Percentiles rank a stretch among this genome's conserved stretches.
These are phyloP conservation scores for Achlya flavicornis DNA, from an alignment of 2,888 invertebrate species.

Conservation along the genomic window DNA sequence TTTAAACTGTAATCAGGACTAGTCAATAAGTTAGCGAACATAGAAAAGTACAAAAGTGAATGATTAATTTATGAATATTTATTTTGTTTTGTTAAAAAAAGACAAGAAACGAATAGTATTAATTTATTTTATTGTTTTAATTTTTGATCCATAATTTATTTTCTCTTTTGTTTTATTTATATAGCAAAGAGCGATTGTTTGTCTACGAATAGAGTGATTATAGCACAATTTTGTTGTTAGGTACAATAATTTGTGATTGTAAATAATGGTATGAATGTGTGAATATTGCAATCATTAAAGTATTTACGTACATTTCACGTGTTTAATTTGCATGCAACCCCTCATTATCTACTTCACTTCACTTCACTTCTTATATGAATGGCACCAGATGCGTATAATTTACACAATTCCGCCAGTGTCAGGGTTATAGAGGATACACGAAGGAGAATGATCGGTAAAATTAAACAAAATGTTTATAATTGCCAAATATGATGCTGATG, in stretches of 20 bases:
- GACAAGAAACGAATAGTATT: constrained; percentile 45
- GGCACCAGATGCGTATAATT: too few species aligned
- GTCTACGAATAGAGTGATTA: constrained; percentile 47
- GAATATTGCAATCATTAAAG: constrained; percentile 80
- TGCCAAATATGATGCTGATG: too few species aligned
- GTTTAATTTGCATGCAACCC: constrained; percentile 21
- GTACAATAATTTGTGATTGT: constrained; percentile 74
- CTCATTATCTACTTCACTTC: too few species aligned
- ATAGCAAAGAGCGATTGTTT: constrained; percentile 54
- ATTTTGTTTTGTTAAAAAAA: constrained; percentile 44
- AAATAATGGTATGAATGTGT: constrained; percentile 80
- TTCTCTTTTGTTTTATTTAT: constrained; percentile 39
- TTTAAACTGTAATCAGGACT: constrained; percentile 43
- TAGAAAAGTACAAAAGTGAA: constrained; percentile 66
- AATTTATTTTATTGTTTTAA: constrained; percentile 33
- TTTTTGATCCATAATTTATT: constrained; percentile 58
- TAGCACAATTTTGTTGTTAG: constrained; percentile 81
- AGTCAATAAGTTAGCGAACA: constrained; percentile 56
- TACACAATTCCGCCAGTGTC: too few species aligned
- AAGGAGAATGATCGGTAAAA: too few species aligned
- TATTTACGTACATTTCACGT: constrained; percentile 70
- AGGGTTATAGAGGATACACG: too few species aligned
- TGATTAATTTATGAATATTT: constrained; percentile 26
- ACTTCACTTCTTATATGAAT: too few species aligned
- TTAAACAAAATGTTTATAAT: too few species aligned